Evolutionary conservation across 2,888 invertebrate genomes (phyloP).

Genomic region (Hemistola chrysoprasaria): DNA sequence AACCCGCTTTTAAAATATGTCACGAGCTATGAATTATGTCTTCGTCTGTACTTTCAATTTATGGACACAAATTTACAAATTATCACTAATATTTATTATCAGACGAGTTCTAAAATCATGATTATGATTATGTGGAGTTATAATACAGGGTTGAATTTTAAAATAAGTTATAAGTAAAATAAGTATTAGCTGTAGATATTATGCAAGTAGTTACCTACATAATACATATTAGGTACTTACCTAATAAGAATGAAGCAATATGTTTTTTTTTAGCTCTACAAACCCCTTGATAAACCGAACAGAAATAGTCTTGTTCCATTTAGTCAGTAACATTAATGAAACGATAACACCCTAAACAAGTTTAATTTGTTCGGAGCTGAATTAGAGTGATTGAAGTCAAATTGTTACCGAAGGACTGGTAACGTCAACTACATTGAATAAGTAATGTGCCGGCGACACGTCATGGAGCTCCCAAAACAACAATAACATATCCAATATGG

Average conservation of each 20-base stretch:
- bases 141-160: too few species aligned
- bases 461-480: conserved; percentile 62
- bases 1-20: too few species aligned
- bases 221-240: too few species aligned
- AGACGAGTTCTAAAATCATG: conserved; percentile 23
- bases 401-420: conserved; percentile 50
- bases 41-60: conserved; percentile 60
- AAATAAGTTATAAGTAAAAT: too few species aligned
- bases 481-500: conserved; percentile 61
- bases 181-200: too few species aligned
- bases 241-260: too few species aligned
- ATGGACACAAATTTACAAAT: conserved; percentile 73
- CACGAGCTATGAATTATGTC: conserved; percentile 30
- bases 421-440: conserved; percentile 56
- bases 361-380: conserved; percentile 53
- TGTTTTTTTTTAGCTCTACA: too few species aligned
- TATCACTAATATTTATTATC: conserved; percentile 62
- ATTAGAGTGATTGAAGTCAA: conserved; percentile 54
- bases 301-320: conserved; percentile 8
- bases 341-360: conserved; percentile 47
- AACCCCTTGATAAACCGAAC: conserved; percentile 8
- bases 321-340: conserved; percentile 34
- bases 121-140: too few species aligned
- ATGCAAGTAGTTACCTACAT: too few species aligned
- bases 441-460: conserved; percentile 64